Base-by-base conservation (phyloP, 2,797 vertebrate genomes). In the Eremophila alpestris region DNA sequence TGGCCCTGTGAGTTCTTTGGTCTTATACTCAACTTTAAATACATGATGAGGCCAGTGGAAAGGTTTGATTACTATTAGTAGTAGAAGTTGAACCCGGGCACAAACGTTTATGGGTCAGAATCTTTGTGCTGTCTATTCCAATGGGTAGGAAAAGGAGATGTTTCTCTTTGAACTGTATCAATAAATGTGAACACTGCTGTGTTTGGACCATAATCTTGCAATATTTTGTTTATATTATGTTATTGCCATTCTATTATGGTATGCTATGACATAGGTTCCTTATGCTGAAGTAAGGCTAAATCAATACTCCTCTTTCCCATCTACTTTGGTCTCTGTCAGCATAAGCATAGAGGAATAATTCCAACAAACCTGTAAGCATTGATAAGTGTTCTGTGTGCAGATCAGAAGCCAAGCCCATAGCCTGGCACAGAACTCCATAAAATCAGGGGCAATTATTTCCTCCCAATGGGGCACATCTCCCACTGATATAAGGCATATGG, bases 391-490 rank as follows among this genome's bases (percentile, higher is more conserved):
- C 34, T n/a, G 6, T 58, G 54, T 54, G 52, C 41, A 83, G 46
- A 62, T 68, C 51, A 82, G 67, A 80, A 93, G 83, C 74, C 76
- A 84, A 91, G 36, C 9, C 45, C n/a, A 52, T 27, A 73, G 24
- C 58, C 67, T 88, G 51, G 46, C 48, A 90, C 17, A 85, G 27
- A 51, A 23, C 54, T 93, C 36, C 46, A 43, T 67, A 92, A 67
- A 94, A 88, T 59, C 62, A 84, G 36, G 60, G 64, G 36, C 75
- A 88, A 76, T 91, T 90, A 60, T 95, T 94, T 92, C 78, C 43
- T 91, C 67, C 80, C 92, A 77, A 4, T 13, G 3, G 58, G 84
- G 24, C 34, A 62, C 26, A 43, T 92, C 62, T 95, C 91, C 79
- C 29, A 69, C 65, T 67, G 80, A 71, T 84, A 34, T 43, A 67